Conservation (phyloP, 1,140 invertebrate genomes). For the Calosoma granatense region DNA sequence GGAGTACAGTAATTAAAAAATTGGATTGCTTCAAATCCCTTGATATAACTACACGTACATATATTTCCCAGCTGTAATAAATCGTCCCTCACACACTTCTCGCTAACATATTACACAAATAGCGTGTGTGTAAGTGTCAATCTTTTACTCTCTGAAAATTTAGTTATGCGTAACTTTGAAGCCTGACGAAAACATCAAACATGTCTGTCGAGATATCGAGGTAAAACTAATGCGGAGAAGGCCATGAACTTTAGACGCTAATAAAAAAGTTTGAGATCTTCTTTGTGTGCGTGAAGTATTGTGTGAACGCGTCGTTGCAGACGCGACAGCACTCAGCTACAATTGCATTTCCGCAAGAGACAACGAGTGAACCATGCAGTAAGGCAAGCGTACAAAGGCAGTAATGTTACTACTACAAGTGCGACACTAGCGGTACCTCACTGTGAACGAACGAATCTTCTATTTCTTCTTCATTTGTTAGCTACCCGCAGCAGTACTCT, state of each 20-base stretch:
- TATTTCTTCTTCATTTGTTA: constrained; percentile 7
- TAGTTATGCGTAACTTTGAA: not conserved
- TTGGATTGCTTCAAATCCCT: no score
- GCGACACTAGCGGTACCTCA: no score
- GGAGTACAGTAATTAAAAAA: no score
- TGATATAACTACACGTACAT: no score
- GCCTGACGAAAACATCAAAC: not conserved
- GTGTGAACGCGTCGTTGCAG: not conserved
- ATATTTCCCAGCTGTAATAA: no score
- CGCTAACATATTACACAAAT: not conserved
- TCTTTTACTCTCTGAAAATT: not conserved
- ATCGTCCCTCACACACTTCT: not conserved
- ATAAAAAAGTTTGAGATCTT: not conserved
- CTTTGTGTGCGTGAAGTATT: not conserved
- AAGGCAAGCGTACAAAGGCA: not conserved
- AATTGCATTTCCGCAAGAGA: not conserved
- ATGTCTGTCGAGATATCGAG: not conserved
- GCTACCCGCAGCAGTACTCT: not conserved
- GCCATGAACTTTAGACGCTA: no score
- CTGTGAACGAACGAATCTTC: not conserved
- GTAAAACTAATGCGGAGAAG: not conserved
- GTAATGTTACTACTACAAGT: not conserved
- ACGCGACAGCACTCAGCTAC: not conserved
- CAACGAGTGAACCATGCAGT: not conserved
- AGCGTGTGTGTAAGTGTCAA: not conserved